Conservation (phyloP, 2,113 vertebrate genomes). For the Bettongia penicillata region DNA sequence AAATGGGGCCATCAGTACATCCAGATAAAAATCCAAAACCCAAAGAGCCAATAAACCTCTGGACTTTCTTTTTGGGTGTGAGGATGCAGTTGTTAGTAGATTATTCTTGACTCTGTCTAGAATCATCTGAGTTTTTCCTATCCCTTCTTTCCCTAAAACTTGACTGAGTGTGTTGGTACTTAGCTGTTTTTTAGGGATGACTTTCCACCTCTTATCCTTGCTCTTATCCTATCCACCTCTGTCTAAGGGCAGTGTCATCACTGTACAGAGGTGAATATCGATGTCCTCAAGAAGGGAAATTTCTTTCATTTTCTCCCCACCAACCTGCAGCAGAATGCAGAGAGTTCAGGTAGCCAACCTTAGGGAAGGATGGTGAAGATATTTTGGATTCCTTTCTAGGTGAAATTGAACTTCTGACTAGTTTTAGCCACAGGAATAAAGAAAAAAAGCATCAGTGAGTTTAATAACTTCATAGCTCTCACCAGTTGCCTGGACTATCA, state of each 20-base stretch:
- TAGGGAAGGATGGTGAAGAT: background rate
- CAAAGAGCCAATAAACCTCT: background rate
- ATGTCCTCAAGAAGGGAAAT: background rate
- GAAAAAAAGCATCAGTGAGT: background rate
- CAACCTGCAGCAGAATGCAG: background rate
- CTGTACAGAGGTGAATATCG: background rate
- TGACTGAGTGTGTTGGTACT: background rate
- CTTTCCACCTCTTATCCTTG: background rate
- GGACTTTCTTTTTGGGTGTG: background rate
- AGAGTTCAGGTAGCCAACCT: background rate
- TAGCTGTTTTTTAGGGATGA: background rate
- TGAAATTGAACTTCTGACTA: background rate
- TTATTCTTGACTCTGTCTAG: background rate
- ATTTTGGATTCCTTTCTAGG: background rate
- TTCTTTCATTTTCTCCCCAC: background rate
- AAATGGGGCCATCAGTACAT: background rate
- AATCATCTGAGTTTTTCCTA: background rate
- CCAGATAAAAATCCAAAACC: background rate
- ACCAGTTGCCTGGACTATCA: background rate
- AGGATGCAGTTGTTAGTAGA: background rate
- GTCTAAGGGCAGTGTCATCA: background rate
- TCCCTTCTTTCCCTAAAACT: background rate
- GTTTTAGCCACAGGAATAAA: background rate
- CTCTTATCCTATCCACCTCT: too few species aligned
- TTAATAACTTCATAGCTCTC: background rate